These are phyloP conservation scores for Anolis carolinensis DNA, from an alignment of 2,113 vertebrate genomes.

Conservation along the genomic window DNA sequence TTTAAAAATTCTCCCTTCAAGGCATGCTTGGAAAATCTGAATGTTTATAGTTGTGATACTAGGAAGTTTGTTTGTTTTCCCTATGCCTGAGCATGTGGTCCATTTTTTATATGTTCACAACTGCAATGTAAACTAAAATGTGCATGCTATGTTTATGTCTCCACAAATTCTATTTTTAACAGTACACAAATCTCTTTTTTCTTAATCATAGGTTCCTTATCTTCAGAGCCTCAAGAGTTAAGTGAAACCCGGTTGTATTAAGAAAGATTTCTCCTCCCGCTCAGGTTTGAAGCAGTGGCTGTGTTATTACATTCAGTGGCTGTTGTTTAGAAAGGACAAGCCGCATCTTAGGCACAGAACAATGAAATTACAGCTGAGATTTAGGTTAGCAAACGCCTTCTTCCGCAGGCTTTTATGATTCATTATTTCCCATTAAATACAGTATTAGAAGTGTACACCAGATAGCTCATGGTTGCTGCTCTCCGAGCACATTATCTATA, in stretches of 20 bases:
- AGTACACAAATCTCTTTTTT: conserved; percentile 28
- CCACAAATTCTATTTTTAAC: conserved; percentile 31
- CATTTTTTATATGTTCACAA: not conserved
- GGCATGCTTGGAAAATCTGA: conserved; percentile 41
- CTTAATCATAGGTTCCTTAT: conserved; percentile 36
- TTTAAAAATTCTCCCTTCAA: conserved; percentile 30
- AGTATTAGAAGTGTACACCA: conserved; percentile 89
- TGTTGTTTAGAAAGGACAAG: conserved; percentile 84
- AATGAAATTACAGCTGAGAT: conserved; percentile 90
- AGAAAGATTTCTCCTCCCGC: conserved; percentile 69
- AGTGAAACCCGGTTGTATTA: conserved; percentile 75
- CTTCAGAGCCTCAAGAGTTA: conserved; percentile 78
- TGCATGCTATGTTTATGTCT: not conserved
- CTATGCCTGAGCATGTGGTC: conserved; percentile 59
- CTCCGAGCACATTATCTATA: conserved; percentile 87
- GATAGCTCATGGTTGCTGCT: conserved; percentile 85
- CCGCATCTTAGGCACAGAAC: conserved; percentile 85
- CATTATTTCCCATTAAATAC: conserved; percentile 91
- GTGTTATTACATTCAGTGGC: conserved; percentile 82
- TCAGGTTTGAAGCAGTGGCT: conserved; percentile 71
- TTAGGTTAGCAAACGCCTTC: conserved; percentile 85
- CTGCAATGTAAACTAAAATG: not conserved
- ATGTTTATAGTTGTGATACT: conserved; percentile 65
- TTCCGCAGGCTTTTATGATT: conserved; percentile 87
- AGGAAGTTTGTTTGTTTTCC: conserved; percentile 69